Conservation (phyloP, 2,113 vertebrate species). For the Anser brachyrhynchus region DNA sequence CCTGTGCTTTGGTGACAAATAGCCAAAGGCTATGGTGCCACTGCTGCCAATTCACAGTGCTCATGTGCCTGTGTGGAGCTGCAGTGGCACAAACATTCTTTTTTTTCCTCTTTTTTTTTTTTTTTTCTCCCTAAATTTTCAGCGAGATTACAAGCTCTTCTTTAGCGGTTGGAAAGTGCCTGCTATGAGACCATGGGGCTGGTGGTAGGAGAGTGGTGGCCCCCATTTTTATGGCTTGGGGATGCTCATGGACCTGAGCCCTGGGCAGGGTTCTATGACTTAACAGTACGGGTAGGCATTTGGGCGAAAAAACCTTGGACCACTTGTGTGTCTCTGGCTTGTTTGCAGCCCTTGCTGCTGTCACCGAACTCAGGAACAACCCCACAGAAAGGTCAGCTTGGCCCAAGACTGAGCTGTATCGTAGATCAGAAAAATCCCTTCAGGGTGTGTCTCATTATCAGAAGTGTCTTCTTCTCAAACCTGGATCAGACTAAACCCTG, state of each 20-base stretch:
- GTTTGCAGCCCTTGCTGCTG: background rate
- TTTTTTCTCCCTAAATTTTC: background rate
- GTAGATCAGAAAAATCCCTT: background rate
- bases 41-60: fast-evolving
- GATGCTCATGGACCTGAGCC: fast-evolving
- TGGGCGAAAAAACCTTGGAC: background rate
- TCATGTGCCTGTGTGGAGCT: background rate
- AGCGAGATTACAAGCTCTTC: background rate
- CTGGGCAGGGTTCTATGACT: background rate
- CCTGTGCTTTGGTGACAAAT: background rate
- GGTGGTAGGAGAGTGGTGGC: background rate
- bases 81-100: background rate
- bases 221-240: background rate
- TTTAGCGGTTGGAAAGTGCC: background rate
- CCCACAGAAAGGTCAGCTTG: background rate
- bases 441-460: background rate
- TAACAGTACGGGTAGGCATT: background rate
- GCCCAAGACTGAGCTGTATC: background rate
- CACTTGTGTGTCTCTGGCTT: background rate
- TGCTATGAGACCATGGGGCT: background rate
- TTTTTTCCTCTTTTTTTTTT: too few species aligned
- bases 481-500: background rate
- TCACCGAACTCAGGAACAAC: background rate
- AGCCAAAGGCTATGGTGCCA: background rate
- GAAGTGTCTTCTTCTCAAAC: background rate